Evolutionary conservation across 2,888 invertebrate genomes (phyloP).

Genomic region (Pandemis corylana): DNA sequence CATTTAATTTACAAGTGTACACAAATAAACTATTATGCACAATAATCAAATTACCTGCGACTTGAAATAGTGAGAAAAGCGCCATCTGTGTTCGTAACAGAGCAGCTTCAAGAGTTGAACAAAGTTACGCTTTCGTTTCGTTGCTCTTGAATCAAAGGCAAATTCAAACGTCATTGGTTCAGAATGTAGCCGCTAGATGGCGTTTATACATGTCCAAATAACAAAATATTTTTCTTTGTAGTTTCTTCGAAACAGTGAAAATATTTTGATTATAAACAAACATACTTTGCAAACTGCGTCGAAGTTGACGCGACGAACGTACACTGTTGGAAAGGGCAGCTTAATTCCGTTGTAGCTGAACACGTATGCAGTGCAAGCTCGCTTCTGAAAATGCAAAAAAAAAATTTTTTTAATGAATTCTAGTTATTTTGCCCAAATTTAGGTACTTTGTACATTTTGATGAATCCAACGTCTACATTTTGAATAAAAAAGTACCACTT

Average conservation of each 20-base stretch:
- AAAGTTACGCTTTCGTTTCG: neutral
- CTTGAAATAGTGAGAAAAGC: neutral
- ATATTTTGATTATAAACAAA: neutral
- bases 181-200: conserved; percentile 45
- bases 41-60: too few relatives aligned
- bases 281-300: conserved; percentile 67
- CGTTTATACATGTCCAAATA: conserved; percentile 23
- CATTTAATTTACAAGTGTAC: too few relatives aligned
- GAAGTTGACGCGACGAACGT: conserved; percentile 61
- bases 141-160: neutral
- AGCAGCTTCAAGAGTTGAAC: neutral
- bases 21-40: too few relatives aligned
- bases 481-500: too few relatives aligned
- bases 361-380: conserved; percentile 56
- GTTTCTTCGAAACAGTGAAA: neutral
- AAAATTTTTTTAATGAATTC: too few relatives aligned
- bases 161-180: neutral
- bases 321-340: conserved; percentile 67
- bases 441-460: too few relatives aligned
- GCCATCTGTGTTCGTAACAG: conserved; percentile 1
- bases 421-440: too few relatives aligned
- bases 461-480: too few relatives aligned
- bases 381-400: conserved; percentile 51
- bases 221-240: neutral
- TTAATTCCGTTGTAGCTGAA: conserved; percentile 46